Evolutionary conservation across 2,113 vertebrate genomes (phyloP).

Genomic region (Ursus arctos): DNA sequence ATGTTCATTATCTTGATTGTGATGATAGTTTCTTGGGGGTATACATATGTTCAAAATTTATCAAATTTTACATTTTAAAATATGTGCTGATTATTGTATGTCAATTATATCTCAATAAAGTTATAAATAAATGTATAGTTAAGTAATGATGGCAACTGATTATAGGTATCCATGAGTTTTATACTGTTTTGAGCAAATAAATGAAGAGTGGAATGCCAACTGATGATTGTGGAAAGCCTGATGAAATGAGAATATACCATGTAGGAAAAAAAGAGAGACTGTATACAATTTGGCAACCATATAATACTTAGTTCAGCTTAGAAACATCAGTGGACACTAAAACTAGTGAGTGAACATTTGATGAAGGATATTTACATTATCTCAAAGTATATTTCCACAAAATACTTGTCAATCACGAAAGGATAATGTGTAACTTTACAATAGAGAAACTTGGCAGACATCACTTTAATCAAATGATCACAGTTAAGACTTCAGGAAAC

Average conservation of each 20-base stretch:
- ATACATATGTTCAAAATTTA: background rate
- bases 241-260: background rate
- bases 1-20: background rate
- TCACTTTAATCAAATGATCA: background rate
- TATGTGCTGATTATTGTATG: background rate
- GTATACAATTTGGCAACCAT: background rate
- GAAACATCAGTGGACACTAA: background rate
- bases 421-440: background rate
- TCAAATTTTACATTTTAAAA: background rate
- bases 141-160: background rate
- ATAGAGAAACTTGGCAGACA: background rate
- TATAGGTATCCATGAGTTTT: background rate
- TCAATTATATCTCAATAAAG: background rate
- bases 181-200: background rate
- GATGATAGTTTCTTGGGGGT: background rate
- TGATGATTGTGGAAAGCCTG: background rate
- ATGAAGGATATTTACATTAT: conserved; percentile 1
- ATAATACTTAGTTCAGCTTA: background rate
- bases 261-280: background rate
- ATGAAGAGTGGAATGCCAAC: background rate
- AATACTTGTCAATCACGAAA: background rate
- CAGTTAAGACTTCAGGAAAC: background rate
- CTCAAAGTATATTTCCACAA: background rate
- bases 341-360: background rate
- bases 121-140: background rate